Percentiles rank a stretch among this genome's conserved stretches.
Evolutionary conservation across 2,888 invertebrate species (phyloP).

Genomic region (Nomada fucata): DNA sequence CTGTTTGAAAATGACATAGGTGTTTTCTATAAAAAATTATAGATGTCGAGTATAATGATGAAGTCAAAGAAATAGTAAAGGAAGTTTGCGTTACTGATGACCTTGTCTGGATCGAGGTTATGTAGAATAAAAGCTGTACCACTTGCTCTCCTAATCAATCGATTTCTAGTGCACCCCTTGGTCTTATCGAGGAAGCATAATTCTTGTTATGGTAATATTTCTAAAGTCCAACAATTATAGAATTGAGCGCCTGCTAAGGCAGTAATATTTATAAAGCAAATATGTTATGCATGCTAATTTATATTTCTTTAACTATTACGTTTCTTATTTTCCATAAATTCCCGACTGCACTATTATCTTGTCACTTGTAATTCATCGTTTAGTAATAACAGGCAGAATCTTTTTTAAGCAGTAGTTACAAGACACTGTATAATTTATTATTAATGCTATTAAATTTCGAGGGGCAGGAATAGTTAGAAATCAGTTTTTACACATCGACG

Average conservation of each 20-base stretch:
- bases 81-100: neutral
- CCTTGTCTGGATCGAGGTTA: conserved; percentile 37
- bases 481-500: too few species aligned
- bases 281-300: neutral
- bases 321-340: too few species aligned
- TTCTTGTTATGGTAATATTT: neutral
- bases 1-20: neutral
- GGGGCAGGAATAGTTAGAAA: too few species aligned
- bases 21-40: neutral
- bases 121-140: conserved; percentile 9
- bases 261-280: neutral
- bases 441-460: too few species aligned
- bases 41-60: neutral
- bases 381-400: too few species aligned
- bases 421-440: too few species aligned
- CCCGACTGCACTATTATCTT: too few species aligned
- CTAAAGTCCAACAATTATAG: neutral
- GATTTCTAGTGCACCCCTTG: neutral
- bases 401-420: too few species aligned
- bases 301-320: neutral
- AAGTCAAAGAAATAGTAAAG: neutral
- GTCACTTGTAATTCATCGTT: too few species aligned
- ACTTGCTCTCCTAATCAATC: too few species aligned
- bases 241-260: too few species aligned
- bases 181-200: neutral